Conservation (phyloP, 2,888 invertebrate species). For the Proisotoma minuta region DNA sequence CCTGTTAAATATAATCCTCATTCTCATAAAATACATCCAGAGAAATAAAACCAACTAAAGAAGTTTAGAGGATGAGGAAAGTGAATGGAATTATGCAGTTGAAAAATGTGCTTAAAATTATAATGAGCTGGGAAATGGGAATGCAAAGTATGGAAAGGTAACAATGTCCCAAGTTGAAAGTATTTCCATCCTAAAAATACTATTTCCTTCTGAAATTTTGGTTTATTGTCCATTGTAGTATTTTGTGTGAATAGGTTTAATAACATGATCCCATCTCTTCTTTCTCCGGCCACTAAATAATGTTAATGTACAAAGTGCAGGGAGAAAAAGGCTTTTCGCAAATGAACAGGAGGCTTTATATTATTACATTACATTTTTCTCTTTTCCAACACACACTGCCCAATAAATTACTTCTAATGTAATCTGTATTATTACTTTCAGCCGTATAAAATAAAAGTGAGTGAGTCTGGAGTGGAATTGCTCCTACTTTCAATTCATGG, state of each 20-base stretch:
- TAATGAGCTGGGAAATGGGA: not conserved
- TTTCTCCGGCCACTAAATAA: not conserved
- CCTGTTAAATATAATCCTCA: no score
- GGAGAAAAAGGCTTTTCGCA: slow-evolving; percentile 39
- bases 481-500: no score
- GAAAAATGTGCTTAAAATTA: not conserved
- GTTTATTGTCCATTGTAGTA: no score
- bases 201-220: not conserved
- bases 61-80: no score
- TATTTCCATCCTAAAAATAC: not conserved
- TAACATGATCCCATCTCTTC: no score
- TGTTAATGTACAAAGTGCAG: not conserved
- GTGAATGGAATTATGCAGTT: no score
- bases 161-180: not conserved
- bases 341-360: slow-evolving; percentile 41
- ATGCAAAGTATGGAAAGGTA: not conserved
- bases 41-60: no score
- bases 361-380: not conserved
- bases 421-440: slow-evolving; percentile 48
- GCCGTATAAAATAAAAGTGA: no score
- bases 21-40: no score
- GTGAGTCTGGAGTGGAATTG: no score
- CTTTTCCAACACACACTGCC: no score
- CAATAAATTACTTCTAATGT: slow-evolving; percentile 48
- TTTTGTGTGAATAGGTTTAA: no score